Base-by-base conservation (phyloP, 2,888 invertebrate species). In the Ceratothoa steindachneri region DNA sequence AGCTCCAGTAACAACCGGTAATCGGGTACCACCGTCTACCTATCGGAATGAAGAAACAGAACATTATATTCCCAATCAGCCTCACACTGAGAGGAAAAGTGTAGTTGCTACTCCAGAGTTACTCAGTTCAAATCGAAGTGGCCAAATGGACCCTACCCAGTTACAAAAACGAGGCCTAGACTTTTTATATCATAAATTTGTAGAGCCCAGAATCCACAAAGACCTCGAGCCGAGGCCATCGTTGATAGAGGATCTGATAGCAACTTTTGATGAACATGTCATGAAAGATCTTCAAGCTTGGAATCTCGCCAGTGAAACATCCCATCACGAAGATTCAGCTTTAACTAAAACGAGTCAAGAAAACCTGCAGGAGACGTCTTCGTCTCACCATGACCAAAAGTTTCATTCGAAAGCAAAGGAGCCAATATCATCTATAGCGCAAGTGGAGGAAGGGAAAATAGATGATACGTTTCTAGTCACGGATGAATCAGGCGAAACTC, bases 201-300 rank as follows among this genome's bases (percentile, higher is more conserved):
- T 72, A 29, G 74, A 72, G 24, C 68, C 73, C 9, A 73, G 31
- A 30, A 73, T 30, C 1, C 55, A 73, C 24, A 31, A 73, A 19
- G 24, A 73, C n/a, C 28, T 68, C 24, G 66, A 73, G 30, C 24
- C 69, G 3, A 69, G 74, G 15, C 69, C 75, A 24, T 69, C 73
- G 15, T 41, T 78, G 7, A 65, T 78, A 19, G 78, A 78, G 51
- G 75, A 69, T n/a, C 52, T 78, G 12, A 67, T 78, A 27, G 66
- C 60, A 29, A 73, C 78, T 19, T 71, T 78, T n/a, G 78, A 78
- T 19, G 69, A 73, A 28, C 74, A 76, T 60, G 74, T 78, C n/a
- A 67, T 74, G 22, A 60, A 69, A 51, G 75, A 78, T 29, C 73
- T 78, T 24, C 30, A 66, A 27, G 73, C 73, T 1, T 73, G 73